Conservation (phyloP, 2,113 vertebrate genomes). For the Leucopsar rothschildi region DNA sequence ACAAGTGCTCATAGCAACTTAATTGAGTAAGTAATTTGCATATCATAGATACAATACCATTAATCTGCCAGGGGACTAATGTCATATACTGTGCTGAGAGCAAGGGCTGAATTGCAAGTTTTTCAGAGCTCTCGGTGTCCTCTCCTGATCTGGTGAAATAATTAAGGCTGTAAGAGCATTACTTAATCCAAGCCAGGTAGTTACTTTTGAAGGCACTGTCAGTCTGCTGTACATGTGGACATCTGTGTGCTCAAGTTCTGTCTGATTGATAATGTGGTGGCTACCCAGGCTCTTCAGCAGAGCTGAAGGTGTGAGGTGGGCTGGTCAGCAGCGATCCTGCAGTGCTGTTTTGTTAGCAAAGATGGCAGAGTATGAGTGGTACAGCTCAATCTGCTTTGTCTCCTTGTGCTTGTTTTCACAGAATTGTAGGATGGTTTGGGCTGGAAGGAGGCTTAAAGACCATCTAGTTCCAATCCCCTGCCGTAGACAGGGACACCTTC, state of each 20-base stretch:
- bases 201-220: neutral
- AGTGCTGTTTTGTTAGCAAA: neutral
- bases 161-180: neutral
- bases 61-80: neutral
- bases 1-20: neutral
- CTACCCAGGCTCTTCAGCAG: neutral
- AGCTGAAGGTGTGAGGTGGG: rapidly evolving
- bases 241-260: neutral
- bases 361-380: neutral
- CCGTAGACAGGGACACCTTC: neutral
- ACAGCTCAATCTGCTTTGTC: too few species aligned
- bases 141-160: neutral
- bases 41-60: rapidly evolving
- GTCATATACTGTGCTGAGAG: neutral
- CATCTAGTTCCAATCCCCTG: neutral
- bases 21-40: neutral
- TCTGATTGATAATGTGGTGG: neutral
- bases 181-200: neutral
- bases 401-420: neutral
- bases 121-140: neutral
- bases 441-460: neutral
- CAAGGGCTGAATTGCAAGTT: neutral
- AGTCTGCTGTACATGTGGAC: neutral
- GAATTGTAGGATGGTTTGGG: neutral
- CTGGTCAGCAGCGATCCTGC: rapidly evolving